These are phyloP conservation scores for Synaphobranchus kaupii DNA, from an alignment of 2,797 vertebrate genomes.

Conservation along the genomic window DNA sequence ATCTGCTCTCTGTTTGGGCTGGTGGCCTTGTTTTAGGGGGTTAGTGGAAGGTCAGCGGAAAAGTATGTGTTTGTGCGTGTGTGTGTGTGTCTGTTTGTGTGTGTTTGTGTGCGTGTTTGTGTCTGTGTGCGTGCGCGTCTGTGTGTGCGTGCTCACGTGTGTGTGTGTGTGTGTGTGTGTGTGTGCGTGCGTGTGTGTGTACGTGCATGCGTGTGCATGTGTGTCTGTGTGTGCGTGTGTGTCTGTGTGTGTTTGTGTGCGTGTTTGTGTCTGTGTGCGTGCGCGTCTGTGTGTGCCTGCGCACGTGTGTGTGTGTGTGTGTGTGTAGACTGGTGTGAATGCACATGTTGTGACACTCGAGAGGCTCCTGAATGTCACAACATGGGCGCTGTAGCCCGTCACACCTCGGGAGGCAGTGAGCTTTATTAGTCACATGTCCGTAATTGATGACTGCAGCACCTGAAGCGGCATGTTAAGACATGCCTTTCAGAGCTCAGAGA, in stretches of 20 bases:
- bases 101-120: too few relatives aligned
- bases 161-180: too few relatives aligned
- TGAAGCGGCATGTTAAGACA: constrained; percentile 60
- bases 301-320: constrained; percentile 36
- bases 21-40: background rate
- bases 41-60: background rate
- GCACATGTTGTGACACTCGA: background rate
- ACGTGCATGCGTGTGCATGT: constrained; percentile 45
- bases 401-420: constrained; percentile 33
- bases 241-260: constrained; percentile 26
- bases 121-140: background rate
- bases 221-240: background rate
- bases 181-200: background rate
- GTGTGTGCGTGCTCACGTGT: too few relatives aligned
- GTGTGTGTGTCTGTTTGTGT: too few relatives aligned
- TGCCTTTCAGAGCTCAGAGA: constrained; percentile 52
- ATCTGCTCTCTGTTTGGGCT: background rate
- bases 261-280: constrained; percentile 40
- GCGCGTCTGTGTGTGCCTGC: too few relatives aligned
- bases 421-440: constrained; percentile 66
- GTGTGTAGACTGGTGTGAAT: background rate
- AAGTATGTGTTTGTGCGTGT: background rate
- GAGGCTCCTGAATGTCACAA: background rate
- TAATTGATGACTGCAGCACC: constrained; percentile 51
- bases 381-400: constrained; percentile 49